phyloP scores from a whole-genome alignment of 2,113 vertebrate species.

The Rhinopomastus cyanomelas region DNA sequence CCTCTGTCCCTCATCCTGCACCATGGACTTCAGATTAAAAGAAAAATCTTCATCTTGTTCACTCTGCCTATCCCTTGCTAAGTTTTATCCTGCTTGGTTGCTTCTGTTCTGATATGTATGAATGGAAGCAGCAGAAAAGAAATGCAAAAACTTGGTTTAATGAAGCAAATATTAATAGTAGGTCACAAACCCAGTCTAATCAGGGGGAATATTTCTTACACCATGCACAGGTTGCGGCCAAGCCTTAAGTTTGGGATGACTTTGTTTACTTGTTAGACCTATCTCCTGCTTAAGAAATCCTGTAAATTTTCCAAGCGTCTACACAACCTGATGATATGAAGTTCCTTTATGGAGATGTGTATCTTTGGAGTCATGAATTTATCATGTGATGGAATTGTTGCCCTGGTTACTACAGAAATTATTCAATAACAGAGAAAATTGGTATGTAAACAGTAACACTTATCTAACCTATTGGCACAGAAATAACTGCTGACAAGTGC shows the following conservation, averaged over 20 bases:
- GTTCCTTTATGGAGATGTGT: conserved; percentile 19
- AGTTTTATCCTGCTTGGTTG: background rate
- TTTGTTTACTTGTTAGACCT: background rate
- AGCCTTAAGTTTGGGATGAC: background rate
- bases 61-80: background rate
- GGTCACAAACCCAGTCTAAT: background rate
- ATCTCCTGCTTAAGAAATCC: background rate
- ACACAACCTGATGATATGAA: background rate
- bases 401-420: conserved; percentile 49
- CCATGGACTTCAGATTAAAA: background rate
- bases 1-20: background rate
- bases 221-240: background rate
- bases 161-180: background rate
- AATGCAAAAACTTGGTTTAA: background rate
- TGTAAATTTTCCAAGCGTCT: background rate
- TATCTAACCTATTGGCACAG: conserved; percentile 66
- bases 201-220: background rate
- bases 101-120: background rate
- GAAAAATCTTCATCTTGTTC: background rate
- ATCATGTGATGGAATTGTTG: conserved; percentile 23
- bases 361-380: conserved; percentile 31
- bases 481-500: conserved; percentile 60
- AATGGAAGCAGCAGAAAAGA: background rate
- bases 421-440: conserved; percentile 61
- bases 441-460: conserved; percentile 71